These are phyloP conservation scores for Etheostoma spectabile DNA, from an alignment of 2,113 vertebrate genomes.

Conservation along the genomic window DNA sequence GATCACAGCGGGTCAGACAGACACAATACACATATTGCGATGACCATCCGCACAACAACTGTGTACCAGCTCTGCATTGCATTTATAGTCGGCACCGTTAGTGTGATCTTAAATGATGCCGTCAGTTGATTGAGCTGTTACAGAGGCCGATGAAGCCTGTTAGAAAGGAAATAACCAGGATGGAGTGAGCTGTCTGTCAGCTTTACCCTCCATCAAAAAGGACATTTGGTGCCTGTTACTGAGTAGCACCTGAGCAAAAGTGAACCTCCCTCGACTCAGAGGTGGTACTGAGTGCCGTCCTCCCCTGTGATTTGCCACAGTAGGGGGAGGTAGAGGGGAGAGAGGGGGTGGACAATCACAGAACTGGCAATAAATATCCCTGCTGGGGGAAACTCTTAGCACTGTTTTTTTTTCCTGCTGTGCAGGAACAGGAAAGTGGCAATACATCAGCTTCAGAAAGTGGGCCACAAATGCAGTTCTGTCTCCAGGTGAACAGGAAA, in stretches of 20 bases:
- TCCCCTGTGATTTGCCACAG: conserved; percentile 80
- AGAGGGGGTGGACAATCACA: conserved; percentile 53
- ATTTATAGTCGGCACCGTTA: conserved; percentile 35
- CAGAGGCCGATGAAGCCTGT: conserved; percentile 40
- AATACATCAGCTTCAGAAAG: conserved; percentile 67
- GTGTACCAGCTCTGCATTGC: conserved; percentile 24
- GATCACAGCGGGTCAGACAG: conserved; percentile 27
- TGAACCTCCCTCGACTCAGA: conserved; percentile 63
- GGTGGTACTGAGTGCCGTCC: conserved; percentile 62
- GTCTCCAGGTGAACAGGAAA: conserved; percentile 52
- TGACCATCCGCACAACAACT: conserved; percentile 21
- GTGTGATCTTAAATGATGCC: conserved; percentile 63
- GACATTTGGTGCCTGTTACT: conserved; percentile 68
- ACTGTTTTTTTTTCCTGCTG: conserved; percentile 59
- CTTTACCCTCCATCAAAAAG: conserved; percentile 62
- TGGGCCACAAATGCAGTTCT: conserved; percentile 61
- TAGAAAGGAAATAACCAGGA: conserved; percentile 57
- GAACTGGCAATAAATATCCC: conserved; percentile 75
- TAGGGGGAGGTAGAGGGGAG: conserved; percentile 48
- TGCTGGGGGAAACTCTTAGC: conserved; percentile 68
- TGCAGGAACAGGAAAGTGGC: conserved; percentile 44
- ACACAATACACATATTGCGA: conserved; percentile 7
- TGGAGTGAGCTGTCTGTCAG: conserved; percentile 66
- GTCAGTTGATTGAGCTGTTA: conserved; percentile 63
- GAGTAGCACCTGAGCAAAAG: conserved; percentile 65